Evolutionary conservation across 2,113 vertebrate genomes (phyloP).

Genomic region (Lagopus leucura): DNA sequence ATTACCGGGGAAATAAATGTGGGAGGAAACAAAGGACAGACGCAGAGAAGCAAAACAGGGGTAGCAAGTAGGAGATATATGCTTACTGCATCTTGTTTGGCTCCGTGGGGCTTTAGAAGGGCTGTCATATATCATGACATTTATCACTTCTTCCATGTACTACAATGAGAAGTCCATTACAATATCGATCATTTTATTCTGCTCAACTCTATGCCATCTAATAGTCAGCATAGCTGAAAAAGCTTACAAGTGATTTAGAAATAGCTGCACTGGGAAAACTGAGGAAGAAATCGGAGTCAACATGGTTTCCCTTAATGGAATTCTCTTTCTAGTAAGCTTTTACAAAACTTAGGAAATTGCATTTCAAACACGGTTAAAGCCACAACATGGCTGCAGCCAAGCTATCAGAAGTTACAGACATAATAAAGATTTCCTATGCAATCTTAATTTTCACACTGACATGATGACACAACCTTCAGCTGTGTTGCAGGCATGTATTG

Average conservation of each 20-base stretch:
- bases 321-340: constrained; percentile 19
- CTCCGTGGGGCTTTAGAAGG: constrained; percentile 34
- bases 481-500: neutral
- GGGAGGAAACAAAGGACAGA: constrained; percentile 53
- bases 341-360: constrained; percentile 23
- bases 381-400: neutral
- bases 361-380: neutral
- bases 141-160: constrained; percentile 46
- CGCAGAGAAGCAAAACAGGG: constrained; percentile 24
- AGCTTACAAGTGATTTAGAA: constrained; percentile 39
- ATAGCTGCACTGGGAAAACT: neutral
- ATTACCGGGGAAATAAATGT: constrained; percentile 61
- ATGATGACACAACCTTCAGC: neutral
- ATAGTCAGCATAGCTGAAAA: neutral
- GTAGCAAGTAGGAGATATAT: constrained; percentile 41
- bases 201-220: neutral
- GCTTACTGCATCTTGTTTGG: neutral
- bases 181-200: constrained; percentile 39
- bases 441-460: neutral
- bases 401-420: neutral
- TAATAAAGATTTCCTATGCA: constrained; percentile 29
- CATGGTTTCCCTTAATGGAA: constrained; percentile 32
- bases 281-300: neutral
- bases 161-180: constrained; percentile 50
- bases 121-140: constrained; percentile 49